These are phyloP conservation scores for Haliclona indistincta DNA, from an alignment of 37 sponge, comb jelly and placozoan species.

Conservation along the genomic window DNA sequence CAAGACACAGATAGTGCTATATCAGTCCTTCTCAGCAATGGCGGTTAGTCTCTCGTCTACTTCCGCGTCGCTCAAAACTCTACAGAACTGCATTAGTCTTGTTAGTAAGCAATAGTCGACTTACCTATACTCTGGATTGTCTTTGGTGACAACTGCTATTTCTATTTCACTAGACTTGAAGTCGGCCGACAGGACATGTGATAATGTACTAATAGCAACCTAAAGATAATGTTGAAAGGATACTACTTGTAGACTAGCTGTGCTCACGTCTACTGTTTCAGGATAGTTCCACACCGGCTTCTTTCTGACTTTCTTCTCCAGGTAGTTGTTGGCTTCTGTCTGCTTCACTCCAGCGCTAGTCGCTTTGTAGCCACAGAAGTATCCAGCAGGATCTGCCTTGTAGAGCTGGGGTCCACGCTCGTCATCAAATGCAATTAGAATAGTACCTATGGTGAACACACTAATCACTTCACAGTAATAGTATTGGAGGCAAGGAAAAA, in stretches of 20 bases:
- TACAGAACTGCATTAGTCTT: slow-evolving; percentile 3
- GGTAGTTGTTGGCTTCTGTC: slow-evolving; percentile 94
- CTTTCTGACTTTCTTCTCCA: slow-evolving; percentile 98
- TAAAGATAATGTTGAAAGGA: slow-evolving; percentile 19
- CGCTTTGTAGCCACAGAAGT: slow-evolving; percentile 97
- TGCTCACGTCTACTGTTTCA: slow-evolving; percentile 71
- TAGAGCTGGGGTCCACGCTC: slow-evolving; percentile 91
- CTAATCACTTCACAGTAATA: neutral
- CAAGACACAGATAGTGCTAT: too few species aligned
- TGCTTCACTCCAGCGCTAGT: slow-evolving; percentile 95
- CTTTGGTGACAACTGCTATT: slow-evolving; percentile 89
- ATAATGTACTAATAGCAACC: slow-evolving; percentile 84
- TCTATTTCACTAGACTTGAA: slow-evolving; percentile 96
- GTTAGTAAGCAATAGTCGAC: neutral
- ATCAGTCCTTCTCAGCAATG: slow-evolving; percentile 87
- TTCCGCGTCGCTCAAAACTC: slow-evolving; percentile 72
- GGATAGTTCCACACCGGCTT: slow-evolving; percentile 69
- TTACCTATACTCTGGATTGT: slow-evolving; percentile 82
- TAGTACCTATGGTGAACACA: slow-evolving; percentile 69
- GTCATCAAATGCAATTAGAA: slow-evolving; percentile 76
- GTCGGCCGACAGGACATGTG: slow-evolving; percentile 86
- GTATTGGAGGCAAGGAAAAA: too few species aligned
- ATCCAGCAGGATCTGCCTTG: slow-evolving; percentile 98
- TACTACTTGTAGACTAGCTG: neutral
- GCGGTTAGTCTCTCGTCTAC: slow-evolving; percentile 86